phyloP scores from a whole-genome alignment of 2,113 vertebrate species.

The Stercorarius parasiticus region DNA sequence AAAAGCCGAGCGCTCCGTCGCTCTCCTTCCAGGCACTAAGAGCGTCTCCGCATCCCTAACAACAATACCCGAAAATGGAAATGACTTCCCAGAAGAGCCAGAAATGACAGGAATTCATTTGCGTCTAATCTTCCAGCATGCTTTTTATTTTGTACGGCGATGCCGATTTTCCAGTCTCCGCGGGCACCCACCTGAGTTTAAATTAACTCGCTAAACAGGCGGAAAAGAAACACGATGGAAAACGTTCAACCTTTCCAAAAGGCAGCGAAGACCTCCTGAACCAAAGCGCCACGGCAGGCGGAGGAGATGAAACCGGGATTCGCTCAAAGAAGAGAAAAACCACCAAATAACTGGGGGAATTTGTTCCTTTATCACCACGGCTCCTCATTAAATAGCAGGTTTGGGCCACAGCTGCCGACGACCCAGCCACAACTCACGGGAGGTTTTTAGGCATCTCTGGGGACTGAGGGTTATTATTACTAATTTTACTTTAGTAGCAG shows the following conservation, averaged over 20 bases:
- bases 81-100: neutral
- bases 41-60: neutral
- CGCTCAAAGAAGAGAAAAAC: neutral
- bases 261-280: neutral
- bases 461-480: neutral
- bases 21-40: neutral
- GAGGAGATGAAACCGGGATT: neutral
- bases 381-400: neutral
- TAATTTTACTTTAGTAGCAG: neutral
- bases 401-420: rapidly evolving
- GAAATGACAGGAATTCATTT: neutral
- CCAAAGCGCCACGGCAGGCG: rapidly evolving
- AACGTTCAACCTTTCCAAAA: neutral
- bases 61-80: neutral
- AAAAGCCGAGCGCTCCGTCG: rapidly evolving
- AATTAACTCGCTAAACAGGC: neutral
- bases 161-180: neutral
- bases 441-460: neutral
- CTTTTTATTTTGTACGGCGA: neutral
- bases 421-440: neutral
- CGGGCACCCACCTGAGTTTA: neutral
- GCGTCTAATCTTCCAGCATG: neutral
- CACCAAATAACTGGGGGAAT: neutral
- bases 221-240: neutral
- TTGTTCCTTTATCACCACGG: neutral